Evolutionary conservation across 1,140 invertebrate genomes (phyloP), one percentile per base, ranked within the genome.

Genomic region (Drosophila parabipectinata): DNA sequence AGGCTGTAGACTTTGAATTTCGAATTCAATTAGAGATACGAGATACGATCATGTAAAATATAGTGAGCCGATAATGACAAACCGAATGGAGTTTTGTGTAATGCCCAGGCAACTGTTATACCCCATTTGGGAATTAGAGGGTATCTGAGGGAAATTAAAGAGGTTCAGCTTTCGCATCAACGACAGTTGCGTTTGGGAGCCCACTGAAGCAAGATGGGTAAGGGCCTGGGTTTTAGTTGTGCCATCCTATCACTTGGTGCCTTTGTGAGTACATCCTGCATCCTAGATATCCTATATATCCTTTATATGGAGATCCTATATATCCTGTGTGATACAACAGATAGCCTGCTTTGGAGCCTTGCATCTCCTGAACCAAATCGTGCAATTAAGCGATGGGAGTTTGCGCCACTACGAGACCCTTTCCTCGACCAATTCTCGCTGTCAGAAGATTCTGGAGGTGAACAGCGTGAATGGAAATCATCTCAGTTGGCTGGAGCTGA

Each of bases 331-430:
- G 6, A 26, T 12, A 10, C 34, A n/a, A 37, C n/a, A 81, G 79
- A 76, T 81, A 32, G 61, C 58, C 24, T 79, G 67, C 62, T 81
- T 81, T 26, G 73, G 57, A 8, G 64, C 77, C 4, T 21, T 82
- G 7, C 63, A 77, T 15, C 69, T 80, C 63, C 79, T 82, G 12
- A 77, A 77, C 50, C 68, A 59, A 24, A 77, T 80, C 51, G 47
- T 69, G 0, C 60, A 80, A 10, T 10, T 37, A 3, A 37, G 34
- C 34, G 34, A 37, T 4, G 34, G 34, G 0, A 37, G 10, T 37
- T 12, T 37, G 10, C 2, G 34, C 0, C 3, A 37, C 4, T 3
- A 37, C 1, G 34, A 37, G 4, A 37, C 34, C 34, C 10, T 12
- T 12, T n/a, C 26, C 9, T 8, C 0, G 14, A 8, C 15, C 4